Evolutionary conservation across 2,888 invertebrate species (phyloP), one percentile per base, ranked within the genome.

Genomic region (Cremastinae sp.): DNA sequence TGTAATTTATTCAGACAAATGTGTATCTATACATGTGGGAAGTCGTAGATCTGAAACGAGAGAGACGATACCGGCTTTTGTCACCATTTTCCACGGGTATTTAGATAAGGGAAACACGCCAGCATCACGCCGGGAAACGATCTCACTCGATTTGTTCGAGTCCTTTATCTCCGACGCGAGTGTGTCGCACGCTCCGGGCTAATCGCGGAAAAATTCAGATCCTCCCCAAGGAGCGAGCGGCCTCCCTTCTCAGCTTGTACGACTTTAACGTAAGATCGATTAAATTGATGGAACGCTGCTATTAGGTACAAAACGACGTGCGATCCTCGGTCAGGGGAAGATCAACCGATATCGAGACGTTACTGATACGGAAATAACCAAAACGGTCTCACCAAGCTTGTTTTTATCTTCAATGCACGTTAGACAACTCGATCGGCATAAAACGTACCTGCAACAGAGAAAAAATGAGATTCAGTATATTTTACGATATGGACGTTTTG

Each of bases 391-490:
- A 78, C 79, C 75, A n/a, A 1, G 61, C 20, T 62, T 16, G 16
- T 22, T 47, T 37, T 8, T 41, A 1, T 51, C 35, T 51, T 14
- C 10, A 10, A 12, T 0, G 39, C 5, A 1, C 2, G 1, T 43
- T 39, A 43, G 20, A n/a, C n/a, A n/a, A n/a, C n/a, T n/a, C 35
- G 16, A 41, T 49, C 28, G 62, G 43, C 61, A 35, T n/a, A n/a
- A n/a, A n/a, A 77, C 80, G 45, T 81, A 83, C 83, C 83, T 82
- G 83, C 0, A 83, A 82, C 81, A 81, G 20, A 82, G 66, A 62
- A 18, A 68, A 59, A 74, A 78, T 39, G 10, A 7, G n/a, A n/a
- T 37, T 14, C 51, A 51, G 41, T 64, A 35, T 28, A 28, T 28
- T 28, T 28, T 28, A 28, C 5, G 28, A 41, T 41, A 41, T 8